These are phyloP conservation scores for Penaeus japonicus DNA, from an alignment of 1,140 invertebrate species.

Conservation along the genomic window DNA sequence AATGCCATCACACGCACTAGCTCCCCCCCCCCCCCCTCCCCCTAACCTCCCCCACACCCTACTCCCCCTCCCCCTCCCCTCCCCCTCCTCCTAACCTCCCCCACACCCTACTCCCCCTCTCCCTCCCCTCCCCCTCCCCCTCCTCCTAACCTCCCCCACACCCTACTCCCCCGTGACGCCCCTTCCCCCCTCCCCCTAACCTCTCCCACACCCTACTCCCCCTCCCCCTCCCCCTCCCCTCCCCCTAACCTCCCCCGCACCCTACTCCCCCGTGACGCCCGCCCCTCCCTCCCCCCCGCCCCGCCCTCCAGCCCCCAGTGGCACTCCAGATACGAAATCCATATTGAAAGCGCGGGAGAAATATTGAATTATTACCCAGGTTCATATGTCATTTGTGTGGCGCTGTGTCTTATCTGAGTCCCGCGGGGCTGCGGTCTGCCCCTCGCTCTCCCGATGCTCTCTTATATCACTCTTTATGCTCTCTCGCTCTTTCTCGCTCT, in stretches of 20 bases:
- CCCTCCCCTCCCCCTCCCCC: background rate
- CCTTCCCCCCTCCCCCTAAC: background rate
- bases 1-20: background rate
- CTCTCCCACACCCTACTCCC: background rate
- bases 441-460: background rate
- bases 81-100: background rate
- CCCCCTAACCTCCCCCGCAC: background rate
- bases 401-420: constrained; percentile 33
- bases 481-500: background rate
- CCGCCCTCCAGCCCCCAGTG: constrained; percentile 16
- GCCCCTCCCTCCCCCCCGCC: background rate
- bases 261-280: background rate
- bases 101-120: background rate
- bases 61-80: background rate
- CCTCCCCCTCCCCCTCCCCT: background rate
- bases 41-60: background rate
- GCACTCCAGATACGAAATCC: constrained; percentile 42
- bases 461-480: background rate
- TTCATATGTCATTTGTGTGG: constrained; percentile 47
- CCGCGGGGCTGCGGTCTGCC: background rate
- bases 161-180: background rate
- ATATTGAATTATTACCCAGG: constrained; percentile 47
- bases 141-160: too few relatives aligned
- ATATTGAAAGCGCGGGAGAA: constrained; percentile 45
- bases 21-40: background rate